Evolutionary conservation across 2,113 vertebrate genomes (phyloP).

Genomic region (Dendropsophus ebraccatus): DNA sequence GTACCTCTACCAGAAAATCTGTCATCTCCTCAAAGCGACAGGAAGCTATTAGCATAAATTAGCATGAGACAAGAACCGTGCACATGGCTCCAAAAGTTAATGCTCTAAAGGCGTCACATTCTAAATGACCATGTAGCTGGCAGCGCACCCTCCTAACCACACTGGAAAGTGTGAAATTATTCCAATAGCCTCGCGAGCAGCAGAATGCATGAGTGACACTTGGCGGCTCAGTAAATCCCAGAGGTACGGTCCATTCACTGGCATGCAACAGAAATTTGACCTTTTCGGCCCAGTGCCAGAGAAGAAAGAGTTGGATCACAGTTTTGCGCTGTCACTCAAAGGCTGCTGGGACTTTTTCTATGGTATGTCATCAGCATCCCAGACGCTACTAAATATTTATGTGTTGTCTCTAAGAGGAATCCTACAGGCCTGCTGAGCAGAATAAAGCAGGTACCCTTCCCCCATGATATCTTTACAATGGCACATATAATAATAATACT

Average conservation of each 20-base stretch:
- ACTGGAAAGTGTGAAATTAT: conserved; percentile 25
- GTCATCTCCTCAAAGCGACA: conserved; percentile 14
- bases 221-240: conserved; percentile 24
- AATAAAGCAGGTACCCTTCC: conserved; percentile 32
- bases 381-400: conserved; percentile 58
- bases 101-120: neutral
- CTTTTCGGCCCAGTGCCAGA: conserved; percentile 21
- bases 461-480: neutral
- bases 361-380: conserved; percentile 27
- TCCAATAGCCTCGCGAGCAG: conserved; percentile 15
- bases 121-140: conserved; percentile 41
- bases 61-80: neutral
- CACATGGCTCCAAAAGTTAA: conserved; percentile 31
- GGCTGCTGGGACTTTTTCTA: conserved; percentile 20
- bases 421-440: conserved; percentile 36
- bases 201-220: conserved; percentile 40
- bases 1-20: conserved; percentile 23
- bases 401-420: conserved; percentile 27
- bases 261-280: conserved; percentile 27
- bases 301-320: conserved; percentile 20
- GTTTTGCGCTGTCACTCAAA: conserved; percentile 36
- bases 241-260: conserved; percentile 9
- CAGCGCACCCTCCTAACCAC: neutral
- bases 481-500: neutral
- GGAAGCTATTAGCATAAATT: conserved; percentile 37